These are phyloP conservation scores for Chiridota heheva DNA, from an alignment of 35 echinoderm and acorn worm species.

Conservation along the genomic window DNA sequence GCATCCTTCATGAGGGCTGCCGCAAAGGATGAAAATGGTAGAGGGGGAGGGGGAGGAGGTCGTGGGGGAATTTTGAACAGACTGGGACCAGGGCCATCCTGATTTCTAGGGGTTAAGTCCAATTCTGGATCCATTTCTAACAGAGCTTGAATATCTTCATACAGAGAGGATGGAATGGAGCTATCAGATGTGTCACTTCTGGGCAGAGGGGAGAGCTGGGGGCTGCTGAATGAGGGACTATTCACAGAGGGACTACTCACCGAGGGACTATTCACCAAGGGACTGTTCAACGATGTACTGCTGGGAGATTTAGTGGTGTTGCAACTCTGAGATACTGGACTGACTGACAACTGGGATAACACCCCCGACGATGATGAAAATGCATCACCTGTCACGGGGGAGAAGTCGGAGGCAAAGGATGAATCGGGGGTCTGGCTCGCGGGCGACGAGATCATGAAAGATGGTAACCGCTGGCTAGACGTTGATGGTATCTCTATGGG, in stretches of 20 bases:
- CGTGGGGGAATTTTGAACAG: neutral
- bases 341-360: slow-evolving; percentile 80
- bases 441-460: slow-evolving; percentile 89
- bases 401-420: slow-evolving; percentile 38
- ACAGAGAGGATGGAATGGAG: slow-evolving; percentile 44
- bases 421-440: slow-evolving; percentile 60
- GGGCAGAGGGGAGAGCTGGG: slow-evolving; percentile 18
- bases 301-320: slow-evolving; percentile 36
- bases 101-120: neutral
- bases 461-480: slow-evolving; percentile 27
- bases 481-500: slow-evolving; percentile 71
- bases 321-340: slow-evolving; percentile 78
- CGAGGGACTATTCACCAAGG: too few relatives aligned
- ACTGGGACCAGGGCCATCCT: neutral
- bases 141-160: slow-evolving; percentile 30
- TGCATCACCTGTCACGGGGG: slow-evolving; percentile 45
- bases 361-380: slow-evolving; percentile 80
- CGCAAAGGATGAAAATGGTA: too few relatives aligned
- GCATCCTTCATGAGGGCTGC: too few relatives aligned
- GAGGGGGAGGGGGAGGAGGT: neutral
- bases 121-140: slow-evolving; percentile 35
- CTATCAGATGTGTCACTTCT: slow-evolving; percentile 41
- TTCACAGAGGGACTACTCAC: too few relatives aligned
- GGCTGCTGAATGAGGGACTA: neutral
- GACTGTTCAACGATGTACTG: neutral